Conservation (phyloP, 2,888 invertebrate species). For the Agonopterix subpropinquella region DNA sequence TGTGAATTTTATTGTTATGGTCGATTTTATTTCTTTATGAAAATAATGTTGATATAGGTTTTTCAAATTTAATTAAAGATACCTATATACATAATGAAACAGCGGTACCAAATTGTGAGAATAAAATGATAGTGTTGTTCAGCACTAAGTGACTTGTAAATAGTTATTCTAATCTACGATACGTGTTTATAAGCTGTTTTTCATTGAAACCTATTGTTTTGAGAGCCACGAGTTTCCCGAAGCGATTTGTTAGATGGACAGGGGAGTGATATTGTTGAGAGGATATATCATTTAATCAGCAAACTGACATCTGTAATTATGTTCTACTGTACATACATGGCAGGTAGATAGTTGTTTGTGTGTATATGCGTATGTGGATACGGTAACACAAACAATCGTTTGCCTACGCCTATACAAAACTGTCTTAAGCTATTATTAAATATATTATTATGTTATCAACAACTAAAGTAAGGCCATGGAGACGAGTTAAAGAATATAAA, state of each 20-base stretch:
- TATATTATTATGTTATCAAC: no score
- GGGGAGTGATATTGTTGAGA: conserved; percentile 18
- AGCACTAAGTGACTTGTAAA: conserved; percentile 55
- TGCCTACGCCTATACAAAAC: no score
- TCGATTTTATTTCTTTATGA: not conserved
- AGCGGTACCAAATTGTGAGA: conserved; percentile 46
- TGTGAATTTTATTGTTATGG: not conserved
- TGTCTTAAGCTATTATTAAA: no score
- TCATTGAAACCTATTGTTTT: conserved; percentile 29
- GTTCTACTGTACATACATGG: not conserved
- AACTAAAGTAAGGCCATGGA: no score
- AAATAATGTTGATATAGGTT: not conserved
- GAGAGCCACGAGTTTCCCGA: conserved; percentile 26
- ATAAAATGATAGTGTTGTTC: conserved; percentile 30
- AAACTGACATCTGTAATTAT: not conserved
- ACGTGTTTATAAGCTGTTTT: conserved; percentile 63
- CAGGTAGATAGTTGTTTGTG: not conserved
- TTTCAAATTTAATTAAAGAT: conserved; percentile 16
- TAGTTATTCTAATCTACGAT: conserved; percentile 55
- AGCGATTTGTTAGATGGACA: conserved; percentile 22
- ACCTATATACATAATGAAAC: conserved; percentile 26
- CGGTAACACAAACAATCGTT: no score
- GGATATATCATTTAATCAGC: conserved; percentile 15
- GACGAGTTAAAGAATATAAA: no score
- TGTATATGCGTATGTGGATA: no score